A percentile compares a stretch with the other conserved stretches of the same genome.
These are phyloP conservation scores for Nymphicus hollandicus DNA, from an alignment of 2,113 vertebrate species.

Conservation along the genomic window DNA sequence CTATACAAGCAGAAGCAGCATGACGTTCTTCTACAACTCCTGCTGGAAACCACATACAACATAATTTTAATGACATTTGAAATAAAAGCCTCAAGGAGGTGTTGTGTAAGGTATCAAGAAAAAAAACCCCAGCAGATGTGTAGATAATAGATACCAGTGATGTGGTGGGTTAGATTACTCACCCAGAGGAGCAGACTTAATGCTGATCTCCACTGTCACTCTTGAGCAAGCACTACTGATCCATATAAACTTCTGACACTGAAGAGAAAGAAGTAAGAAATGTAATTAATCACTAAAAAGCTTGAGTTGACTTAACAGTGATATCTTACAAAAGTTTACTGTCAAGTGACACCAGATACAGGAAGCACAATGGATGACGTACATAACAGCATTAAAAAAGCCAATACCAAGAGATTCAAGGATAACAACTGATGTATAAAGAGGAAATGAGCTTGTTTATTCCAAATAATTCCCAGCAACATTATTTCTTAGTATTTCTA, in stretches of 20 bases:
- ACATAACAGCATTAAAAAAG: neutral
- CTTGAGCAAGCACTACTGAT: conserved; percentile 1
- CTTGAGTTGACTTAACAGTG: neutral
- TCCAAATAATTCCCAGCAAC: neutral
- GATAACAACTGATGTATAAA: neutral
- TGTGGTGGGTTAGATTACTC: neutral
- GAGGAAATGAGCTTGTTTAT: conserved; percentile 8
- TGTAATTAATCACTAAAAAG: neutral
- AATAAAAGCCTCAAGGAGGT: neutral
- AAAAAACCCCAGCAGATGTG: neutral
- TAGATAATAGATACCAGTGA: neutral
- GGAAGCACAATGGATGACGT: neutral
- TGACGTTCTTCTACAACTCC: neutral
- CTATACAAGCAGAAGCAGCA: neutral
- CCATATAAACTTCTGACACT: conserved; percentile 36
- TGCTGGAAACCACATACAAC: neutral
- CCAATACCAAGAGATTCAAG: neutral
- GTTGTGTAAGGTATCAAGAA: neutral
- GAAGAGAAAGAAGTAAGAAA: neutral
- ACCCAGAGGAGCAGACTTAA: conserved; percentile 24
- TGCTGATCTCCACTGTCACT: neutral
- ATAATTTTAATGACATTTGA: neutral
- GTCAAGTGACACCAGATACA: neutral
- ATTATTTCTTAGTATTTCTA: neutral
- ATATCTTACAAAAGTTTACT: neutral